These are phyloP conservation scores for Triplophysa tibetana DNA, from an alignment of 2,113 vertebrate genomes.

Conservation along the genomic window DNA sequence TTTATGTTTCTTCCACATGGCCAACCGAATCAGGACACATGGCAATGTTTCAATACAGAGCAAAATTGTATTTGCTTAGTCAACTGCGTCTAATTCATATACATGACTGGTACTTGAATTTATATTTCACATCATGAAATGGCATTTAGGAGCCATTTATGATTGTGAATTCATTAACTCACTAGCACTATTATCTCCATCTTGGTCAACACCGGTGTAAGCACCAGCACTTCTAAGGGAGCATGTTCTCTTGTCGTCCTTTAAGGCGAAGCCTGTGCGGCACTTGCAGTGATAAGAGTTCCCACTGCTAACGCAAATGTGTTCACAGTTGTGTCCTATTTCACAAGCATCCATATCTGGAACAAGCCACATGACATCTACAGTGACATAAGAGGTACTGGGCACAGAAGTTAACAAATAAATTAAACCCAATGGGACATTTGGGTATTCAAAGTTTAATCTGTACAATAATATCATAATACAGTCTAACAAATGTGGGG, in stretches of 20 bases:
- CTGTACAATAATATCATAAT: too few relatives aligned
- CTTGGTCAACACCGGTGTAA: neutral
- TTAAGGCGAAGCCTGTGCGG: slow-evolving; percentile 76
- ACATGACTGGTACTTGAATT: neutral
- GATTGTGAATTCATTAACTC: slow-evolving; percentile 31
- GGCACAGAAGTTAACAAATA: neutral
- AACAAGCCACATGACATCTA: slow-evolving; percentile 57
- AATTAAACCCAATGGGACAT: too few relatives aligned
- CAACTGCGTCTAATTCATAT: neutral
- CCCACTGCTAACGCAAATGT: slow-evolving; percentile 77
- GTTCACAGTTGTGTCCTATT: slow-evolving; percentile 78
- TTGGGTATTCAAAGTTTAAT: too few relatives aligned
- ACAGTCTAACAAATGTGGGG: too few relatives aligned
- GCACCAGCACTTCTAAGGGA: slow-evolving; percentile 54
- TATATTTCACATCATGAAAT: slow-evolving; percentile 26
- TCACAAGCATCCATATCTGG: slow-evolving; percentile 77
- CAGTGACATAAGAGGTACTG: slow-evolving; percentile 45
- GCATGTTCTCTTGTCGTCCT: slow-evolving; percentile 80
- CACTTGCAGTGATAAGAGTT: slow-evolving; percentile 79
- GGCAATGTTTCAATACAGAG: too few relatives aligned
- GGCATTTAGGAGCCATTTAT: slow-evolving; percentile 32
- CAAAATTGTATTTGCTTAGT: too few relatives aligned
- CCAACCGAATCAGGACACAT: too few relatives aligned
- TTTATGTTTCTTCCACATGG: too few relatives aligned
- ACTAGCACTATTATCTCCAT: slow-evolving; percentile 35